Conservation (phyloP, 2,797 vertebrate genomes). For the Manis pentadactyla region DNA sequence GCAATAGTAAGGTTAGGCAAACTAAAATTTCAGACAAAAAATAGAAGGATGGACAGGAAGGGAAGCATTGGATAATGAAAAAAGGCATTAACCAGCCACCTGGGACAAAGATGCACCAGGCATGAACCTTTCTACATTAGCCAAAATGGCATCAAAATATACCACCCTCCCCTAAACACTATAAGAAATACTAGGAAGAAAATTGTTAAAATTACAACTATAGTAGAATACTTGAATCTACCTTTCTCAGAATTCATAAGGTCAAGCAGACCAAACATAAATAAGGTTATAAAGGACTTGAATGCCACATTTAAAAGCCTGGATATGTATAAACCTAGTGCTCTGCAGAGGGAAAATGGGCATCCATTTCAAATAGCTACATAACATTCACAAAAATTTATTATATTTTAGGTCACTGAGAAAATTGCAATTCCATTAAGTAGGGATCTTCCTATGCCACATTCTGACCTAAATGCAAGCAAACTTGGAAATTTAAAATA, state of each 20-base stretch:
- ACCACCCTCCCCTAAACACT: neutral
- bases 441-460: neutral
- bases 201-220: neutral
- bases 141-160: neutral
- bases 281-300: conserved; percentile 7
- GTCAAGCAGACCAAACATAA: neutral
- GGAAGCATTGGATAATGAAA: neutral
- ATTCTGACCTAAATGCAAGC: conserved; percentile 32
- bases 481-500: conserved; percentile 39
- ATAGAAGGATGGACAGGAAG: neutral
- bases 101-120: no score
- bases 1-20: neutral
- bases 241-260: conserved; percentile 35
- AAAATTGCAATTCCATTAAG: conserved; percentile 46
- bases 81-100: neutral
- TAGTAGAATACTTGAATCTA: neutral
- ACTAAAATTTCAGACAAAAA: neutral
- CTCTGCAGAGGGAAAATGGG: conserved; percentile 3
- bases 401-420: conserved; percentile 3
- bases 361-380: conserved; percentile 1
- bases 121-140: neutral
- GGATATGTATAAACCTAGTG: neutral
- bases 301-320: conserved; percentile 36
- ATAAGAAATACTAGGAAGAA: neutral
- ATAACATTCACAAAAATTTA: conserved; percentile 9